Evolutionary conservation across 2,113 vertebrate species (phyloP), one percentile per base, ranked within the genome.

Genomic region (Thryonomys swinderianus): DNA sequence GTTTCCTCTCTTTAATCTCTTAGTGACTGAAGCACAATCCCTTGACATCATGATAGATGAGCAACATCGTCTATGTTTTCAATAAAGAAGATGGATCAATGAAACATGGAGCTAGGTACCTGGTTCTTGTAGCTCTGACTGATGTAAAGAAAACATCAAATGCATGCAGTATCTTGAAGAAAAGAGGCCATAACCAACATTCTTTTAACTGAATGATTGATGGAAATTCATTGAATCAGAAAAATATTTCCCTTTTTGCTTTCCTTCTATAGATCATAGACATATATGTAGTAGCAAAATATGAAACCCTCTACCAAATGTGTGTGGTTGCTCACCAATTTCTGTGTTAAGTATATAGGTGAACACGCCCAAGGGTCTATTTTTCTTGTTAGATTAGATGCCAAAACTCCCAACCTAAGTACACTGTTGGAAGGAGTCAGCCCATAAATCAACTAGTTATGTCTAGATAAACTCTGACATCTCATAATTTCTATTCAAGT

Each of bases 151-250:
- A 48, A 88, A 88, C 51, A 74, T 74, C 16, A 73, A 32, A 93
- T n/a, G 4, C 81, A 7, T 30, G 32, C 7, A 51, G 37, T 67
- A 59, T 57, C 91, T 95, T 85, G 37, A 55, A 96, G 51, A 85
- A 45, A 88, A 64, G 23, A 89, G 51, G 1, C 27, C 17, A 66
- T 61, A 78, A 8, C 48, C 45, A 76, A 69, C 53, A 69, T 69
- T 92, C 62, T 40, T 93, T 85, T 66, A 93, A 37, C 67, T 62
- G 57, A 91, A 81, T n/a, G 59, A 69, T 45, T 69, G 21, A 59
- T 93, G 14, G 80, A 87, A 82, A 76, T 74, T 81, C 42, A 91
- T 1, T 59, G 53, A 57, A 42, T 57, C 37, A 51, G 42, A 40
- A 57, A 69, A 4, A 27, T 6, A 2, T 67, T 76, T 51, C 8